A percentile compares a stretch with the other conserved stretches of the same genome.
phyloP scores from a whole-genome alignment of 2,797 vertebrate genomes.

The Gobionotothen gibberifrons region DNA sequence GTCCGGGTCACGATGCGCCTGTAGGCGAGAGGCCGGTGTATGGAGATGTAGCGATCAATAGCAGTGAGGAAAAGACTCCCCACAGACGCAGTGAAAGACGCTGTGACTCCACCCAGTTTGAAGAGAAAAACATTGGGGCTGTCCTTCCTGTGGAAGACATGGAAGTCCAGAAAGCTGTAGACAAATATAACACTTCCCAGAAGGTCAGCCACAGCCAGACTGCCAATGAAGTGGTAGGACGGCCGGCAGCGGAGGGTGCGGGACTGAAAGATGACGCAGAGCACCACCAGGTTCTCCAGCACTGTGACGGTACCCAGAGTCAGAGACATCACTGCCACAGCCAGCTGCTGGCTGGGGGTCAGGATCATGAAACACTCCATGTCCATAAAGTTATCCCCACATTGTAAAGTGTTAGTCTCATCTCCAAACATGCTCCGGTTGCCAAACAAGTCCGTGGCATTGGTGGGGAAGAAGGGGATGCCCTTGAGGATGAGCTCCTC shows the following conservation, averaged over 20 bases:
- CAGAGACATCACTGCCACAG: slow-evolving; percentile 94
- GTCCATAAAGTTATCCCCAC: slow-evolving; percentile 99
- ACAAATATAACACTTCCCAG: slow-evolving; percentile 98
- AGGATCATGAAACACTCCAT: slow-evolving; percentile 99
- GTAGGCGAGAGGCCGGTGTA: slow-evolving; percentile 96
- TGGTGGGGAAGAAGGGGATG: slow-evolving; percentile 90
- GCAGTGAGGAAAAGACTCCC: slow-evolving; percentile 99
- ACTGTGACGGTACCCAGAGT: slow-evolving; percentile 98
- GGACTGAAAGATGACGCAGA: slow-evolving; percentile 96
- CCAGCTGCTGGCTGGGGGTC: slow-evolving; percentile 97
- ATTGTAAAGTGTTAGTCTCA: slow-evolving; percentile 91
- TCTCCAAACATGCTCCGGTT: slow-evolving; percentile 91
- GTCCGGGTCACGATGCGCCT: slow-evolving; percentile 97
- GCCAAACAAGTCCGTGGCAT: slow-evolving; percentile 92
- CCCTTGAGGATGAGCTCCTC: slow-evolving; percentile 90
- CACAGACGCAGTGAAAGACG: slow-evolving; percentile 97
- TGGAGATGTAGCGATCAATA: slow-evolving; percentile 98
- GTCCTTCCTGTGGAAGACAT: slow-evolving; percentile 98
- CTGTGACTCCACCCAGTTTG: slow-evolving; percentile 97
- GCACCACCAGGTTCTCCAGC: slow-evolving; percentile 96
- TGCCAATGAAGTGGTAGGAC: slow-evolving; percentile 99
- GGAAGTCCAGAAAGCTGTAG: slow-evolving; percentile 99
- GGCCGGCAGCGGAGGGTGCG: slow-evolving; percentile 96
- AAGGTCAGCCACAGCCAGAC: slow-evolving; percentile 96
- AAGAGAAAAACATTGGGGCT: slow-evolving; percentile 97